Evolutionary conservation across 2,888 invertebrate species (phyloP), one percentile per base, ranked within the genome.

Genomic region (Hypsopygia costalis): DNA sequence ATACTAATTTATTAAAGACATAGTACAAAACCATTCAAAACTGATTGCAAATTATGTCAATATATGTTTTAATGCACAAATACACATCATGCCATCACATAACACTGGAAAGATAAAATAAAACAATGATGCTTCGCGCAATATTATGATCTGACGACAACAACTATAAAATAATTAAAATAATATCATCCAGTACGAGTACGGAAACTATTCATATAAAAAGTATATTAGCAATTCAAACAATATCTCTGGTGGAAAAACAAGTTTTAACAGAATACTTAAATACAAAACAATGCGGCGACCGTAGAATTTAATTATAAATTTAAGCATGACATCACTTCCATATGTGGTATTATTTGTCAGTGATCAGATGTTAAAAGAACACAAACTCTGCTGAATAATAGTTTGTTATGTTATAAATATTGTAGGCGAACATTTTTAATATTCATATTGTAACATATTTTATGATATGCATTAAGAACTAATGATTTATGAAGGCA

Each of bases 281-380:
- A 39, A 39, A 36, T 38, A 33, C 35, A 43, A 41, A 47, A 47
- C 43, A 44, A 41, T 31, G 22, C 16, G 32, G 22, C 36, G 31
- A 11, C 16, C 32, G 34, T 22, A 34, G 22, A 43, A 41, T 39
- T 11, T 41, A 43, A 43, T 51, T 43, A 40, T 35, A 40, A 40
- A 37, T 36, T 36, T 36, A 44, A 33, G 35, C 36, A 44, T 51
- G 51, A 51, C 51, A 47, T 48, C 51, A 51, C 35, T 21, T 36
- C 9, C 8, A 33, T 29, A 37, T 25, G 28, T 9, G 32, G 16
- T 16, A 30, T 8, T 33, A 1, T 31, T 37, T 31, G 25, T 39
- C 1, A 31, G 21, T 8, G 20, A 22, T 30, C 31, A 32, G 25
- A 21, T 37, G 25, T 22, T 32, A 25, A 32, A 32, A 12, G 3